Evolutionary conservation across 2,797 vertebrate species (phyloP).

Genomic region (Tiaroga cobitis): DNA sequence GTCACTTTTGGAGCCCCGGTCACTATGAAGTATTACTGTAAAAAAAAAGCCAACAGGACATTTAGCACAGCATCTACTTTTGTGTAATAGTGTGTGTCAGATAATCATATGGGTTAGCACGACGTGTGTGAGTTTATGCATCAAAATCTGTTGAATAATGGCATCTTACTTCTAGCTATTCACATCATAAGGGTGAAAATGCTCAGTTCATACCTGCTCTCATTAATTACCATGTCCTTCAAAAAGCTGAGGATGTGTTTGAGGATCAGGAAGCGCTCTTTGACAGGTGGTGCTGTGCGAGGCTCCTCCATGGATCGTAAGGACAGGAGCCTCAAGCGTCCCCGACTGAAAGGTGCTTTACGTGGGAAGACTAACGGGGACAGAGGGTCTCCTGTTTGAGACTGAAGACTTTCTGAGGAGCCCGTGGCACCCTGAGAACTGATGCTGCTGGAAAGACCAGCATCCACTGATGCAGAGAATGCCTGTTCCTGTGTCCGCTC

Average conservation of each 20-base stretch:
- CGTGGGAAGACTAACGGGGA: constrained; percentile 85
- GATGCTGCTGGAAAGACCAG: constrained; percentile 56
- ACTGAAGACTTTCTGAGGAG: constrained; percentile 73
- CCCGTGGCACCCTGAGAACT: constrained; percentile 67
- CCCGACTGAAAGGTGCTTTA: constrained; percentile 85
- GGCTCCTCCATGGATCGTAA: constrained; percentile 92
- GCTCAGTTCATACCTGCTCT: constrained; percentile 74
- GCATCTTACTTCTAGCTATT: background rate
- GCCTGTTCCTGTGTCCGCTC: constrained; percentile 55
- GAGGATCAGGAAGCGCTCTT: constrained; percentile 88
- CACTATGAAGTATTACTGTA: background rate
- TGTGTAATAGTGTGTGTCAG: background rate
- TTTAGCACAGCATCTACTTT: background rate
- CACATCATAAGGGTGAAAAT: background rate
- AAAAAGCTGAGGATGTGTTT: constrained; percentile 91
- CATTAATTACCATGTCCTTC: constrained; percentile 90
- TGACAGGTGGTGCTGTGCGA: constrained; percentile 81
- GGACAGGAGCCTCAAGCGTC: constrained; percentile 92
- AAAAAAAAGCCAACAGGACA: background rate
- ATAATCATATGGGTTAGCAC: background rate
- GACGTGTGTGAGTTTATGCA: background rate
- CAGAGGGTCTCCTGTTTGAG: constrained; percentile 77
- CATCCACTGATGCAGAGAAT: constrained; percentile 61
- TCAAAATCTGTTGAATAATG: background rate
- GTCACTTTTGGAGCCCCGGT: background rate